Percentiles rank a stretch among this genome's conserved stretches.
Evolutionary conservation across 2,888 invertebrate species (phyloP).

Genomic region (Patella ulyssiponensis): DNA sequence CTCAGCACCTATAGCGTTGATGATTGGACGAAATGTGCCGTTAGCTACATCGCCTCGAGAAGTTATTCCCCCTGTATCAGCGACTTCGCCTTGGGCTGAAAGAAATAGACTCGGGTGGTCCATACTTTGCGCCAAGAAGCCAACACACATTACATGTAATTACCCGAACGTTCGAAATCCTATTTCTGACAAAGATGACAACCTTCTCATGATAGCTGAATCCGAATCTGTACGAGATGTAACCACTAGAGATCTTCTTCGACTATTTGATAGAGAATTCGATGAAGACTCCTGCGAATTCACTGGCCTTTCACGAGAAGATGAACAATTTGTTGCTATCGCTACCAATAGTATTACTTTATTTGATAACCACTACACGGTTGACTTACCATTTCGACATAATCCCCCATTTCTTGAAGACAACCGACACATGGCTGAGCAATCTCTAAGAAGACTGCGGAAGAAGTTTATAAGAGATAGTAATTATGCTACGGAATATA

Average conservation of each 20-base stretch:
- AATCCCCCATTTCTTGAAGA: slow-evolving; percentile 14
- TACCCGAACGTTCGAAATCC: neutral
- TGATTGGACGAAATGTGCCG: neutral
- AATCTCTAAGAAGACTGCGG: neutral
- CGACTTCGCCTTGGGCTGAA: neutral
- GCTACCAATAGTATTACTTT: slow-evolving; percentile 15
- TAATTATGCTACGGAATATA: neutral
- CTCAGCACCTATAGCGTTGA: neutral
- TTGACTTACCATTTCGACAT: slow-evolving; percentile 32
- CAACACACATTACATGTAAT: neutral
- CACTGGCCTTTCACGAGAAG: slow-evolving; percentile 8
- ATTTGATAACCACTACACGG: neutral
- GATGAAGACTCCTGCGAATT: neutral
- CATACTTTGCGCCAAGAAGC: neutral
- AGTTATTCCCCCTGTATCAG: neutral
- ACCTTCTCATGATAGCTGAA: neutral
- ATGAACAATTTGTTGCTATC: slow-evolving; percentile 24
- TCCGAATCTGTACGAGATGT: neutral
- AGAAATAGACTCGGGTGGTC: neutral
- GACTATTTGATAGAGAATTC: slow-evolving; percentile 26
- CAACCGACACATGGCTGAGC: slow-evolving; percentile 27
- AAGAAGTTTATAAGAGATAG: neutral
- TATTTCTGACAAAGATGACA: no score
- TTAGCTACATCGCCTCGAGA: neutral
- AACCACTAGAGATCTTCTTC: slow-evolving; percentile 11